Conservation (phyloP, 2,113 vertebrate species). For the Thunnus maccoyii region DNA sequence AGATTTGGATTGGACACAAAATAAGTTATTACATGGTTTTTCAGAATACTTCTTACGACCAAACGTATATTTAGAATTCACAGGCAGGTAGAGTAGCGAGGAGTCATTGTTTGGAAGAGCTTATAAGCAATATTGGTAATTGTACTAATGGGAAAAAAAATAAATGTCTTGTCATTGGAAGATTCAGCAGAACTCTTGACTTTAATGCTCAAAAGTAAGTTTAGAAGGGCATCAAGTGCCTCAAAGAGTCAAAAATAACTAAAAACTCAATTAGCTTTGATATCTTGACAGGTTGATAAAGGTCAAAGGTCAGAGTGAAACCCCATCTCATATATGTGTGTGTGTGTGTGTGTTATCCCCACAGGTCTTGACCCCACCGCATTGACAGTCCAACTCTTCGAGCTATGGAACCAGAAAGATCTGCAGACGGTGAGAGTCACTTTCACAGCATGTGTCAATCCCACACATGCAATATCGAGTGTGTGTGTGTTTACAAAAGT, state of each 20-base stretch:
- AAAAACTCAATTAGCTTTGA: constrained; percentile 12
- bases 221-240: not conserved
- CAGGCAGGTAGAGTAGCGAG: not conserved
- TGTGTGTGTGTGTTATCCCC: constrained; percentile 28
- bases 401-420: constrained; percentile 80
- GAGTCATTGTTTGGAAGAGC: not conserved
- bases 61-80: not conserved
- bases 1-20: constrained; percentile 35
- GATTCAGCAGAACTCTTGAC: not conserved
- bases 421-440: constrained; percentile 79
- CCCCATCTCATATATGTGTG: constrained; percentile 34
- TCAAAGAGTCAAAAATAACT: not conserved
- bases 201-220: not conserved
- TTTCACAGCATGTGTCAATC: constrained; percentile 55
- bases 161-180: not conserved
- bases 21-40: constrained; percentile 9
- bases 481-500: constrained; percentile 30
- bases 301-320: constrained; percentile 68
- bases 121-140: not conserved
- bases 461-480: constrained; percentile 31
- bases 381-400: constrained; percentile 76
- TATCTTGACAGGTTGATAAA: constrained; percentile 53
- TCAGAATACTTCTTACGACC: not conserved
- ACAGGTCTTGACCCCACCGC: constrained; percentile 78
- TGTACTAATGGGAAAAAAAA: not conserved